Percentiles rank a stretch among this genome's conserved stretches.
These are phyloP conservation scores for Epizoanthus rinbou DNA, from an alignment of 92 coral and sea anemone genomes.

Conservation along the genomic window DNA sequence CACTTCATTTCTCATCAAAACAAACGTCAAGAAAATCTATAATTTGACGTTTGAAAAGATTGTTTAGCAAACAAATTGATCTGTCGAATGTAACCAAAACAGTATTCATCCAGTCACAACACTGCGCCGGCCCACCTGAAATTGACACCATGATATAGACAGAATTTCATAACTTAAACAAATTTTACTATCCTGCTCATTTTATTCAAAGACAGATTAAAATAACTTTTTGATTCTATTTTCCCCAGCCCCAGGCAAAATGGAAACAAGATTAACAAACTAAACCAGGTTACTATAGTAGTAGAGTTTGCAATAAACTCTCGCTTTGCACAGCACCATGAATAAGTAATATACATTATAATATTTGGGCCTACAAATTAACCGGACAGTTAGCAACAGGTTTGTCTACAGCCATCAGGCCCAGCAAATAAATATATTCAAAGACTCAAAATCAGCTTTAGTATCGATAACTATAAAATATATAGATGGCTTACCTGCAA, in stretches of 20 bases:
- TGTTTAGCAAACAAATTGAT: neutral
- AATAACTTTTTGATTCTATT: too few relatives aligned
- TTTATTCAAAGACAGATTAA: too few relatives aligned
- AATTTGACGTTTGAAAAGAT: neutral
- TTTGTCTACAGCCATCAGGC: neutral
- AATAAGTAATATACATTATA: too few relatives aligned
- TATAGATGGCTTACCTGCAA: conserved; percentile 67
- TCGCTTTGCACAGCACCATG: too few relatives aligned
- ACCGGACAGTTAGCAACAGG: neutral
- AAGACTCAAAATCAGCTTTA: neutral
- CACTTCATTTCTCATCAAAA: neutral
- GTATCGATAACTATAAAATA: neutral
- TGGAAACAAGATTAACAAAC: too few relatives aligned
- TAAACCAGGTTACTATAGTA: too few relatives aligned
- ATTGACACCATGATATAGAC: neutral
- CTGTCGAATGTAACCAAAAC: conserved; percentile 31
- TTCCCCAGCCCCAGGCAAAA: too few relatives aligned
- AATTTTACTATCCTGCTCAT: too few relatives aligned
- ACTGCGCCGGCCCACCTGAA: neutral
- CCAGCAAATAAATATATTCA: neutral
- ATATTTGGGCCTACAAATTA: too few relatives aligned
- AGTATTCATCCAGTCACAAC: neutral
- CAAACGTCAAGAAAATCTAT: neutral
- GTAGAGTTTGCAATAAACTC: too few relatives aligned
- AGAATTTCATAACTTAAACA: neutral